phyloP scores from a whole-genome alignment of 2,888 invertebrate genomes.

The Scaptomyza cyrtandrae region DNA sequence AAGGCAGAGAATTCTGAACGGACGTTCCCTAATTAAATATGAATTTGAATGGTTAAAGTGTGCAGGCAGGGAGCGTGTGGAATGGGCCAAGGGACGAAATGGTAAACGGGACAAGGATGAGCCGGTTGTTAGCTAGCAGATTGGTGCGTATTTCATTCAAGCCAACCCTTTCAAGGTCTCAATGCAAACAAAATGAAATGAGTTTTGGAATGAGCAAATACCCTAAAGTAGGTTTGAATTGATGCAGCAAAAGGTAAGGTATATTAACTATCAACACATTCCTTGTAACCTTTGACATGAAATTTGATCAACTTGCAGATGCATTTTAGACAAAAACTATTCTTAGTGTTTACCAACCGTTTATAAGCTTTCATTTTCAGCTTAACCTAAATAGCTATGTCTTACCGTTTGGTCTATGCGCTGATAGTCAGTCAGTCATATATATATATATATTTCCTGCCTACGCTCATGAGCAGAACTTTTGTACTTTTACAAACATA shows the following conservation, averaged over 20 bases:
- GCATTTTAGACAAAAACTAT: too few species aligned
- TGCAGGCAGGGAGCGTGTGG: background rate
- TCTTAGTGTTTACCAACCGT: too few species aligned
- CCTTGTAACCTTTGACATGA: too few species aligned
- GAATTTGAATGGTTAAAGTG: slow-evolving; percentile 47
- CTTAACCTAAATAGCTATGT: too few species aligned
- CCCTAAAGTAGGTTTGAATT: slow-evolving; percentile 2
- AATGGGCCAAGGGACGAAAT: background rate
- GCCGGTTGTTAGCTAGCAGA: slow-evolving; percentile 59
- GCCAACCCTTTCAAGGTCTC: slow-evolving; percentile 17
- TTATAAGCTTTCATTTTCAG: too few species aligned
- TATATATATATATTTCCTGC: too few species aligned
- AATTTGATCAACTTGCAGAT: too few species aligned
- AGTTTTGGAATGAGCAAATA: slow-evolving; percentile 1
- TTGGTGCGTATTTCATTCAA: slow-evolving; percentile 53
- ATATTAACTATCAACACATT: background rate
- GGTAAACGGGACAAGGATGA: slow-evolving; percentile 23
- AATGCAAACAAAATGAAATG: slow-evolving; percentile 3
- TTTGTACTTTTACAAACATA: too few species aligned
- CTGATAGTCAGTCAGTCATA: too few species aligned
- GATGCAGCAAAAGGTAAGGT: background rate
- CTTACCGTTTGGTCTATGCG: too few species aligned
- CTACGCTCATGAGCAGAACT: too few species aligned
- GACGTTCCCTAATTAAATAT: slow-evolving; percentile 72
- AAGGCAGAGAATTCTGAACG: slow-evolving; percentile 10